Evolutionary conservation across 2,113 vertebrate species (phyloP).

Genomic region (Hydropotes inermis): DNA sequence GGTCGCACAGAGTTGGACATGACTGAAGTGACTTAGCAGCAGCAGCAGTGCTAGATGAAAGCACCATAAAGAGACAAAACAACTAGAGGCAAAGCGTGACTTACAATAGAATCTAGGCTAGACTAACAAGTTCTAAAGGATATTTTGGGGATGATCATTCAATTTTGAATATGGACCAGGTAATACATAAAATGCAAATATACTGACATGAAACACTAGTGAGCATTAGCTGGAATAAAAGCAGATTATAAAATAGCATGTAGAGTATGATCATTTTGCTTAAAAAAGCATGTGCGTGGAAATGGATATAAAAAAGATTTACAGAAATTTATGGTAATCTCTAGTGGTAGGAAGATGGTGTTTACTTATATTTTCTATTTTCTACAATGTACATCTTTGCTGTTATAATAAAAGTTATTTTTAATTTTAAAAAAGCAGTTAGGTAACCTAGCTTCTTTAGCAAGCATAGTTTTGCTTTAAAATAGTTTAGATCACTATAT

Average conservation of each 20-base stretch:
- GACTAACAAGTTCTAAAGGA: not conserved
- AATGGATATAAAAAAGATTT: not conserved
- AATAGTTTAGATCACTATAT: not conserved
- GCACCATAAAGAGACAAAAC: not conserved
- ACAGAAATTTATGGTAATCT: not conserved
- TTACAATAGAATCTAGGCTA: not conserved
- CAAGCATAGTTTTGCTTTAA: not conserved
- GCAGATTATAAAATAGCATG: not conserved
- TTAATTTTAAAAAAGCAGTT: not conserved
- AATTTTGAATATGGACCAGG: not conserved
- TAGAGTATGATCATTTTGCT: not conserved
- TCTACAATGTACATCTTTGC: not conserved
- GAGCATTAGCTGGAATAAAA: not conserved
- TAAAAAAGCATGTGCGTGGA: not conserved
- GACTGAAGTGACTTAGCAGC: no score
- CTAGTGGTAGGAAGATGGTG: not conserved
- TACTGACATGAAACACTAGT: not conserved
- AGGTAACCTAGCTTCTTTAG: not conserved
- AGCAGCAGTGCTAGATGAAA: not conserved
- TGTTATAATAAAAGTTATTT: not conserved
- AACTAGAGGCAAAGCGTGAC: not conserved
- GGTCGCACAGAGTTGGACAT: no score
- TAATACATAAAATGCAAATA: not conserved
- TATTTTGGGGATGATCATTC: not conserved
- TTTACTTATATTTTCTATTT: not conserved